Evolutionary conservation across 2,888 invertebrate species (phyloP).

Genomic region (Drosophila paramelanica): DNA sequence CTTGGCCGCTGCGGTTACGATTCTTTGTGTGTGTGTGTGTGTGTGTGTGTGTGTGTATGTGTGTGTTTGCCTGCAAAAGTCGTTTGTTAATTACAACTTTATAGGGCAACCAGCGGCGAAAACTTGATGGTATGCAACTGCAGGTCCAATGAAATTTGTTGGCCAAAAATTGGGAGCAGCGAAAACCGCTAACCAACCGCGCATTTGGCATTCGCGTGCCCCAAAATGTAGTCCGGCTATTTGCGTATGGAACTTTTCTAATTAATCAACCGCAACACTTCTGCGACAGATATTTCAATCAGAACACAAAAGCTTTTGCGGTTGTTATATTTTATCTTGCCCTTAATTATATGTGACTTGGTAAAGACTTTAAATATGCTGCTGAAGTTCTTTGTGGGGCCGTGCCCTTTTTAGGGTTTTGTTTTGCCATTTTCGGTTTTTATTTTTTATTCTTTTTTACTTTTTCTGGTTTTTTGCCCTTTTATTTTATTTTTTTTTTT

Average conservation of each 20-base stretch:
- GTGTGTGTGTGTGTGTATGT: not conserved
- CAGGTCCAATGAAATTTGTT: slow-evolving; percentile 4
- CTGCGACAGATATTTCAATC: slow-evolving; percentile 29
- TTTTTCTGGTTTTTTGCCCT: slow-evolving; percentile 18
- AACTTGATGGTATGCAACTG: slow-evolving; percentile 26
- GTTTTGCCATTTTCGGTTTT: not conserved
- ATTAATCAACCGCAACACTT: slow-evolving; percentile 30
- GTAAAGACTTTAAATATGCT: slow-evolving; percentile 15
- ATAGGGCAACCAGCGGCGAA: not conserved
- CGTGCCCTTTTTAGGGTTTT: slow-evolving; percentile 44
- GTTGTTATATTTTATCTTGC: slow-evolving; percentile 29
- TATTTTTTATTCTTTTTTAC: slow-evolving; percentile 23
- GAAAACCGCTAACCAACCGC: slow-evolving; percentile 9
- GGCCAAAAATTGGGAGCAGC: not conserved
- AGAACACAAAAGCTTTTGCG: slow-evolving; percentile 29
- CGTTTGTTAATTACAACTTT: slow-evolving; percentile 28
- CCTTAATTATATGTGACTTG: slow-evolving; percentile 51
- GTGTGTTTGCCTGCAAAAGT: slow-evolving; percentile 5
- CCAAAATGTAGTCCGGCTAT: slow-evolving; percentile 22
- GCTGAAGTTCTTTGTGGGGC: slow-evolving; percentile 22
- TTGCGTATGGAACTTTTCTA: slow-evolving; percentile 32
- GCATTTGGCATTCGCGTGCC: slow-evolving; percentile 5
- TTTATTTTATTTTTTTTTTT: slow-evolving; percentile 3
- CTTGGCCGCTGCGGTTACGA: slow-evolving; percentile 22
- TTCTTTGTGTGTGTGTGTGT: not conserved